Base-by-base conservation (phyloP, 2,113 vertebrate genomes). In the Silurus glanis region DNA sequence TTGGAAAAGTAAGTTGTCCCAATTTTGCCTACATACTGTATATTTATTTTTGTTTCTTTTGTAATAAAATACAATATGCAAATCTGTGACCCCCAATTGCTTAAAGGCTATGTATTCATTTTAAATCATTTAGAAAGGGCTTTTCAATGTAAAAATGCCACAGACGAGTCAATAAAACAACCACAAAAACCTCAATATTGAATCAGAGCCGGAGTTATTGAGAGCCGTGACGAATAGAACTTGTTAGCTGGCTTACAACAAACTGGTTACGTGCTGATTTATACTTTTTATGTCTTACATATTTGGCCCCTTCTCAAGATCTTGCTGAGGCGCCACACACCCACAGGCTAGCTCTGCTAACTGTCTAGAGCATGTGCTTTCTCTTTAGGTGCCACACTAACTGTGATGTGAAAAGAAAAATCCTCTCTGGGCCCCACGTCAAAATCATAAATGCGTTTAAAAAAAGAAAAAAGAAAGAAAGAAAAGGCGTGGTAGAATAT, bases 401-500 rank as follows among this genome's bases (percentile, higher is more conserved):
- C 72, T 85, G 79, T 89, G 72, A 85, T 84, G 76, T 61, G 49
- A 86, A 83, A 78, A 72, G 61, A 83, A 58, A 89, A 90, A 91
- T 89, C 47, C 78, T 82, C 37, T 28, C 82, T 86, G 74, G 69
- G 82, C 84, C 78, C 75, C 49, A 59, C 53, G 74, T 79, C 79
- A 56, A 86, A 71, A 85, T 86, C 82, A 86, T 85, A 85, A 59
- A 80, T 23, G 59, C 78, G 7, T 74, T 37, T 37, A 37, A 37
- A 37, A 37, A 37, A 37, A 37, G 37, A 37, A 37, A 37, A 37
- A 37, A 37, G 37, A 37, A 37, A 37, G 37, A 37, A 37, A 37
- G 37, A 37, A 75, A 86, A 86, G 75, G 56, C 72, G 79, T 87
- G 37, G 78, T 88, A 81, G 89, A 86, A 91, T 90, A 87, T 72